phyloP scores from a whole-genome alignment of 2,797 vertebrate species.

The Aldrovandia affinis region DNA sequence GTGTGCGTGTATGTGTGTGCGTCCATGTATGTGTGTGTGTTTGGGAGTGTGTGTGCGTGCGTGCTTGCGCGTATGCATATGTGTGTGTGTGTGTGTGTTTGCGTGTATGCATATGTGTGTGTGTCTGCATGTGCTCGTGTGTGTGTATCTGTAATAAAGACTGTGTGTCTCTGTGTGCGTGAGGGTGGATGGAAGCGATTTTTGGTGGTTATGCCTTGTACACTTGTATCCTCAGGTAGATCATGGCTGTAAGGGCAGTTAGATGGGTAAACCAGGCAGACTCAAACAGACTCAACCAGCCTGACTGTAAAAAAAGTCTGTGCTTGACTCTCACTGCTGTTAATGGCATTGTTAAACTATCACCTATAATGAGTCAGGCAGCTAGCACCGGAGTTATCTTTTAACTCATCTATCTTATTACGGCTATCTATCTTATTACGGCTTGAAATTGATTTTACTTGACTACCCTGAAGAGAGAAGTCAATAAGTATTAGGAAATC shows the following conservation, averaged over 20 bases:
- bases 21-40: not conserved
- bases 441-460: conserved; percentile 10
- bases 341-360: conserved; percentile 7
- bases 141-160: too few relatives aligned
- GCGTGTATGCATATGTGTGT: too few relatives aligned
- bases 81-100: too few relatives aligned
- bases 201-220: not conserved
- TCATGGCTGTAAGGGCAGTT: not conserved
- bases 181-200: not conserved
- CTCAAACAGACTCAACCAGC: not conserved
- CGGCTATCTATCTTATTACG: not conserved
- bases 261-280: not conserved
- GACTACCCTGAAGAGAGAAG: not conserved
- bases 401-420: too few relatives aligned
- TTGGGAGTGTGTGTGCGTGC: not conserved
- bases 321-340: not conserved
- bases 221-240: not conserved
- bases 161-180: not conserved
- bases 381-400: not conserved
- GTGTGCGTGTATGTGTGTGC: not conserved
- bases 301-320: not conserved
- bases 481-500: conserved; percentile 11
- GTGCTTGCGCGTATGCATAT: too few relatives aligned
- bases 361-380: not conserved
- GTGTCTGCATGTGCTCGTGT: too few relatives aligned